These are phyloP conservation scores for Fulmarus glacialis DNA, from an alignment of 2,113 vertebrate genomes.

Conservation along the genomic window DNA sequence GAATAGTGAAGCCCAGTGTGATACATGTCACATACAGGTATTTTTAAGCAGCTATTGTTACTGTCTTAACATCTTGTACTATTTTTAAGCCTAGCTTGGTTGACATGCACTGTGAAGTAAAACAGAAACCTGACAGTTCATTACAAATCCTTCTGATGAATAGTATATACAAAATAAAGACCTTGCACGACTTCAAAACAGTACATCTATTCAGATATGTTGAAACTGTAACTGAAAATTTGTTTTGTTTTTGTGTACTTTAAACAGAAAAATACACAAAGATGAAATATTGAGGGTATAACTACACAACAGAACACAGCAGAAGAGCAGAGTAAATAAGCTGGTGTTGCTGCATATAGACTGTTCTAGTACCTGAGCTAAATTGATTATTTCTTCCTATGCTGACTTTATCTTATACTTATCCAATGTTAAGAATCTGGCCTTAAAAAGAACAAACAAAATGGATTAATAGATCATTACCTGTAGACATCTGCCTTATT, in stretches of 20 bases:
- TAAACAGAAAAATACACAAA: neutral
- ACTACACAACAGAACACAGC: neutral
- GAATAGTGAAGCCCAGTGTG: neutral
- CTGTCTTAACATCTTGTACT: neutral
- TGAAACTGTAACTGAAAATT: neutral
- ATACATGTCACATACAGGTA: neutral
- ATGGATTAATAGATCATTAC: constrained; percentile 71
- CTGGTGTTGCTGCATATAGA: neutral
- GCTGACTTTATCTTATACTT: neutral
- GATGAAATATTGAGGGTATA: neutral
- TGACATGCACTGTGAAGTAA: neutral
- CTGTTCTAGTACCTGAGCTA: neutral
- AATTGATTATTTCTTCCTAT: neutral
- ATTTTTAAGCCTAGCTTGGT: neutral
- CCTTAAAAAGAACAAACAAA: neutral
- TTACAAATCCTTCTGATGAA: neutral
- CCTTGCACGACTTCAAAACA: neutral
- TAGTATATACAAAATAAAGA: neutral
- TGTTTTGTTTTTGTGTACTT: neutral
- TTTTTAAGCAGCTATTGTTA: neutral
- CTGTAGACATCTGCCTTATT: constrained; percentile 91
- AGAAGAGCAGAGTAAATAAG: neutral
- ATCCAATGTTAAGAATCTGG: neutral
- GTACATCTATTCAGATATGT: neutral
- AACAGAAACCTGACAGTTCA: neutral